These are phyloP conservation scores for Protomyctophum bolini DNA, from an alignment of 2,113 vertebrate species.

Conservation along the genomic window DNA sequence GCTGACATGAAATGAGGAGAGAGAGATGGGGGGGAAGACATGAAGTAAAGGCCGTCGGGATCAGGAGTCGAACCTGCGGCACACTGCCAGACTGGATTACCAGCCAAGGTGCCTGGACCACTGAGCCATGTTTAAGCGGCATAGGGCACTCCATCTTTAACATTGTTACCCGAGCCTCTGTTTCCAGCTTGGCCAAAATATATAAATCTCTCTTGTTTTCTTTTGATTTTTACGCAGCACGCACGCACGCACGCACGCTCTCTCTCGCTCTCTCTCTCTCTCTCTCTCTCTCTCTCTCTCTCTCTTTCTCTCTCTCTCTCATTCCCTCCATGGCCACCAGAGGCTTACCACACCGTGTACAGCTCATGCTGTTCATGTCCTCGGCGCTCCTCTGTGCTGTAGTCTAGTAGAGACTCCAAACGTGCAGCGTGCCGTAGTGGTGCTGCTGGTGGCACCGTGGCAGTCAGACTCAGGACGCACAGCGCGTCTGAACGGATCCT, in stretches of 20 bases:
- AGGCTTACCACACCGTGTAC: slow-evolving; percentile 65
- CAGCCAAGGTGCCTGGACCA: too few relatives aligned
- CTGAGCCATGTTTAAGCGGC: too few relatives aligned
- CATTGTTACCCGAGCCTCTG: slow-evolving; percentile 49
- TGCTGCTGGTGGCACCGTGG: slow-evolving; percentile 16
- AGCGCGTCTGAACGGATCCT: too few relatives aligned
- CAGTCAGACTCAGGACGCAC: too few relatives aligned
- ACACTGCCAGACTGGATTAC: too few relatives aligned
- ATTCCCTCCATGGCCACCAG: slow-evolving; percentile 73
- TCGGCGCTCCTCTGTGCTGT: slow-evolving; percentile 36
- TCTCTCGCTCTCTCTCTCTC: not conserved
- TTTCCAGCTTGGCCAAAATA: too few relatives aligned
- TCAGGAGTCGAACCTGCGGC: too few relatives aligned
- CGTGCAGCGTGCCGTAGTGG: slow-evolving; percentile 61
- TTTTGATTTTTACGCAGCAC: not conserved
- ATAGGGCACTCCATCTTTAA: slow-evolving; percentile 54
- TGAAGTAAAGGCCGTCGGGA: too few relatives aligned
- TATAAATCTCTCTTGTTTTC: too few relatives aligned
- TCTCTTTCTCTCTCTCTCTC: slow-evolving; percentile 26
- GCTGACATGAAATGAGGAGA: too few relatives aligned
- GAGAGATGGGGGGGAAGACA: too few relatives aligned
- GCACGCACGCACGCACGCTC: not conserved
- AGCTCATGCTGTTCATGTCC: slow-evolving; percentile 27
- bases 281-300: slow-evolving; percentile 17
- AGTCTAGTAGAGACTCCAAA: slow-evolving; percentile 47